Evolutionary conservation across 2,888 invertebrate species (phyloP).

Genomic region (Noctua fimbriata): DNA sequence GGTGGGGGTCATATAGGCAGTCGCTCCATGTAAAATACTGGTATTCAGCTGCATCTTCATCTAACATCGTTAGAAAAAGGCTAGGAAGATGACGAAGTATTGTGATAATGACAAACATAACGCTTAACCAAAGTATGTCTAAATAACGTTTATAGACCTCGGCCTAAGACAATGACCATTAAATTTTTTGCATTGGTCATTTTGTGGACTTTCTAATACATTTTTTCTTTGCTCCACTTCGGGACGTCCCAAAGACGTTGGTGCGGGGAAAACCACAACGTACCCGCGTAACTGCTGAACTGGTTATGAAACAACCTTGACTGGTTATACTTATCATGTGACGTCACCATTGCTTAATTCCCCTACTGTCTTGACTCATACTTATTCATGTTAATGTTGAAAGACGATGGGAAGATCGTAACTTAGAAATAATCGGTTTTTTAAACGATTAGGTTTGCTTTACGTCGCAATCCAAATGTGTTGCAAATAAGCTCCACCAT

Average conservation of each 20-base stretch:
- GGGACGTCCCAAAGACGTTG: slow-evolving; percentile 24
- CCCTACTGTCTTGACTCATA: slow-evolving; percentile 22
- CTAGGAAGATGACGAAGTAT: background rate
- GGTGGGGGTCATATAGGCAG: background rate
- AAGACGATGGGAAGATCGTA: slow-evolving; percentile 2
- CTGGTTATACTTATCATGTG: slow-evolving; percentile 11
- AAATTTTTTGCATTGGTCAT: background rate
- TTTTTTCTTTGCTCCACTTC: slow-evolving; percentile 13
- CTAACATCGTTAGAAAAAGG: background rate
- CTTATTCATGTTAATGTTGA: slow-evolving; percentile 8
- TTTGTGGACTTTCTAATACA: slow-evolving; percentile 25
- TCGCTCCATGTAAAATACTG: background rate
- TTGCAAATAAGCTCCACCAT: background rate
- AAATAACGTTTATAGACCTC: background rate
- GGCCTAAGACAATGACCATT: background rate
- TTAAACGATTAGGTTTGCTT: background rate
- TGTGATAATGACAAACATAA: background rate
- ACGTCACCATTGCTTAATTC: slow-evolving; percentile 26
- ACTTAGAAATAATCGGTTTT: slow-evolving; percentile 8
- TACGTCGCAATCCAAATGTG: background rate
- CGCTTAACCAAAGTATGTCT: background rate
- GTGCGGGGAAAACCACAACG: slow-evolving; percentile 35
- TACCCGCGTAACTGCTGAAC: slow-evolving; percentile 26
- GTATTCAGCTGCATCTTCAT: background rate
- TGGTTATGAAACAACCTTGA: slow-evolving; percentile 37